Percentiles rank a stretch among this genome's conserved stretches.
phyloP scores from a whole-genome alignment of 2,113 vertebrate genomes.

The Bombycilla garrulus region DNA sequence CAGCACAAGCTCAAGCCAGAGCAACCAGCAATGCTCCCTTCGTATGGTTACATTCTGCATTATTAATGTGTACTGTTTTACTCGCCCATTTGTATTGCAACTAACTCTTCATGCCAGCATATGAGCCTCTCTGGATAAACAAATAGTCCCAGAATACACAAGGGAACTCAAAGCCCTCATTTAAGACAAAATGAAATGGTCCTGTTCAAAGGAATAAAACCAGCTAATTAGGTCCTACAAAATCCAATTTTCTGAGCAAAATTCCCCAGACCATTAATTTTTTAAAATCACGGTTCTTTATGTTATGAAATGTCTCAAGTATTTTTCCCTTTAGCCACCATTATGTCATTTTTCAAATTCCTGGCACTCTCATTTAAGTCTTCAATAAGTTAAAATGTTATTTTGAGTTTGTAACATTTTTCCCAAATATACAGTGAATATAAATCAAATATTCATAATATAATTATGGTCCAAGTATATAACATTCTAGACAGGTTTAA shows the following conservation, averaged over 20 bases:
- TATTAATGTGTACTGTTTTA: background rate
- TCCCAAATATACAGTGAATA: background rate
- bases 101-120: background rate
- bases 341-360: slow-evolving; percentile 29
- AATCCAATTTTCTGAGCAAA: slow-evolving; percentile 7
- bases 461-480: background rate
- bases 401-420: slow-evolving; percentile 23
- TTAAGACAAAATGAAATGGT: background rate
- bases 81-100: background rate
- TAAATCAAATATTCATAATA: slow-evolving; percentile 34
- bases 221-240: slow-evolving; percentile 10
- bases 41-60: background rate
- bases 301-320: background rate
- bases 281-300: background rate
- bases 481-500: background rate
- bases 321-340: slow-evolving; percentile 17
- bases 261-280: slow-evolving; percentile 9
- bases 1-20: background rate
- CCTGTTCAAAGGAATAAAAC: background rate
- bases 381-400: background rate
- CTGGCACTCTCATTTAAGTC: background rate
- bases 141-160: background rate
- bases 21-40: background rate
- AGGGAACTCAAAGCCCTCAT: background rate
- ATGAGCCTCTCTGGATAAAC: background rate